A percentile compares a stretch with the other conserved stretches of the same genome.
Evolutionary conservation across 2,888 invertebrate species (phyloP).

Genomic region (Ophion ellenae): DNA sequence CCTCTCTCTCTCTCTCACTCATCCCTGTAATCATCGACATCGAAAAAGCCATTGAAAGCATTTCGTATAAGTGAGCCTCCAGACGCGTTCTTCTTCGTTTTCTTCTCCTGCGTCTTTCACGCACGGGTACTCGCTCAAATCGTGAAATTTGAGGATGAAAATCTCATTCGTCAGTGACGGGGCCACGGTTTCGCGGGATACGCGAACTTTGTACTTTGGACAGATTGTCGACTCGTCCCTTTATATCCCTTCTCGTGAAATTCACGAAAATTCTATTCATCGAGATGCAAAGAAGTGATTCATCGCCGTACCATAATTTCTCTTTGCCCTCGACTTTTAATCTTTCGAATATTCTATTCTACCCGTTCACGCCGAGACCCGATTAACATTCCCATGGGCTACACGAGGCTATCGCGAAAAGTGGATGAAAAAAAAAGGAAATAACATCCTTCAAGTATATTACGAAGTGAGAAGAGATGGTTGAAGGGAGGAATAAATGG

Average conservation of each 20-base stretch:
- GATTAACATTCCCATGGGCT: slow-evolving; percentile 23
- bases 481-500: neutral
- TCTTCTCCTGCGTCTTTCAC: slow-evolving; percentile 51
- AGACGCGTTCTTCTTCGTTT: slow-evolving; percentile 47
- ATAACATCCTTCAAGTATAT: neutral
- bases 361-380: neutral
- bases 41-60: slow-evolving; percentile 64
- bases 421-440: slow-evolving; percentile 1
- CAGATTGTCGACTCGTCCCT: slow-evolving; percentile 35
- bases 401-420: neutral
- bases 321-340: slow-evolving; percentile 24
- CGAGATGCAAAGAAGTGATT: slow-evolving; percentile 33
- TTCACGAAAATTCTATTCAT: slow-evolving; percentile 58
- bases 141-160: slow-evolving; percentile 56
- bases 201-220: slow-evolving; percentile 50
- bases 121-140: slow-evolving; percentile 55
- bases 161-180: slow-evolving; percentile 60
- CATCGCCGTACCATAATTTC: slow-evolving; percentile 37
- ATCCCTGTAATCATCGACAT: slow-evolving; percentile 62
- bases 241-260: slow-evolving; percentile 30
- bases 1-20: slow-evolving; percentile 29
- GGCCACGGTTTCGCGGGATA: slow-evolving; percentile 44
- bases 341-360: slow-evolving; percentile 17
- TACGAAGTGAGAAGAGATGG: slow-evolving; percentile 3
- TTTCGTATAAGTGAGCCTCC: slow-evolving; percentile 57